Base-by-base conservation (phyloP, 2,888 invertebrate genomes). In the Arctia plantaginis region DNA sequence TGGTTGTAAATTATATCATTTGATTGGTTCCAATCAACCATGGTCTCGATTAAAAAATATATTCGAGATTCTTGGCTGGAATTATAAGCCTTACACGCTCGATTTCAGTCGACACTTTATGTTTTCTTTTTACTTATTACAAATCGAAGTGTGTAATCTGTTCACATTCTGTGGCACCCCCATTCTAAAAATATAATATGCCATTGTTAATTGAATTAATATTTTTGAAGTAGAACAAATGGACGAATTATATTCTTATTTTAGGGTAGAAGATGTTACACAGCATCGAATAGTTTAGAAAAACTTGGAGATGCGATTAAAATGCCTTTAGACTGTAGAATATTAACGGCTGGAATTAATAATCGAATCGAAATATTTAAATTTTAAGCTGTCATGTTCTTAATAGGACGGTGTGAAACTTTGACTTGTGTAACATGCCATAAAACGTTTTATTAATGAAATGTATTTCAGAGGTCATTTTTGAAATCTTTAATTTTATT, bases 21-120 rank as follows among this genome's bases (percentile, higher is more conserved):
- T 93, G 92, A 95, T 95, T 93, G 92, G 94, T 93, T 94, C 94
- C 94, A 94, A 94, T 94, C 93, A 94, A 90, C 87, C 85, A 90
- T 88, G 90, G 89, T 90, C 85, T 90, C 92, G 90, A 92, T 93
- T 92, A 92, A 93, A 93, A 87, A 91, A 90, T 88, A 86, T 87
- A 90, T 88, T 88, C 84, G 77, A 84, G 68, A 83, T 82, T 82
- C 85, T 83, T 79, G 83, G 84, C 83, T 86, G 87, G 87, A 87
- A 88, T 90, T 88, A 84, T 85, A 86, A 86, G 85, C 84, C 85
- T 86, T 83, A 86, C 85, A 89, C 89, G 90, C 84, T 89, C 88
- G 85, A 90, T 91, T 91, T 89, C 84, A 83, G 87, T 86, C 85
- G 85, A 89, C 89, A 88, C 90, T 86, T 87, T 81, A 79, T 72